phyloP scores from a whole-genome alignment of 2,797 vertebrate species.

The Sus cebifrons region DNA sequence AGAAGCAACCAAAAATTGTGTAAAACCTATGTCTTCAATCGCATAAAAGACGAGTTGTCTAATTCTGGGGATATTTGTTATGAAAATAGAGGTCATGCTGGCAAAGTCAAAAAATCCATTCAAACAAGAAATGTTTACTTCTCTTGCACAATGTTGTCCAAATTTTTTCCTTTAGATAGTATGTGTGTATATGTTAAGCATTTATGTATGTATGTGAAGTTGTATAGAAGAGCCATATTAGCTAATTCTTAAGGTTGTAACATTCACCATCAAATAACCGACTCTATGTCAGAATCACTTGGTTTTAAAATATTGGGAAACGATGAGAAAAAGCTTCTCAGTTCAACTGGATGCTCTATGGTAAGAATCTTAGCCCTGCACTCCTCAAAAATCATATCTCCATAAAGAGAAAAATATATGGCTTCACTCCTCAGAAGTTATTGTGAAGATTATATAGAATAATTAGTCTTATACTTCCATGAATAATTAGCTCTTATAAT shows the following conservation, averaged over 20 bases:
- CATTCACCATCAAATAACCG: neutral
- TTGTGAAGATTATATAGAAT: neutral
- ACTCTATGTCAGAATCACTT: neutral
- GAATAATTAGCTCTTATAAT: neutral
- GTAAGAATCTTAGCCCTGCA: neutral
- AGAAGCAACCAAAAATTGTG: slow-evolving; percentile 31
- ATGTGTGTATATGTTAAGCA: neutral
- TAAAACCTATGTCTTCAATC: slow-evolving; percentile 76
- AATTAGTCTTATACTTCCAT: slow-evolving; percentile 31
- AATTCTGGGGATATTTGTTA: slow-evolving; percentile 53
- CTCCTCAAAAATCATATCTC: neutral
- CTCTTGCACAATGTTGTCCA: neutral
- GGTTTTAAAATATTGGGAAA: neutral
- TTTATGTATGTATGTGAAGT: neutral
- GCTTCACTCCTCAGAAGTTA: slow-evolving; percentile 19
- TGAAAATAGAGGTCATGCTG: neutral
- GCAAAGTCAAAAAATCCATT: neutral
- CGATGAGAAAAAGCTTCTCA: neutral
- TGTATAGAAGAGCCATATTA: neutral
- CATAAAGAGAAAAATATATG: neutral
- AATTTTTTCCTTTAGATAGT: neutral
- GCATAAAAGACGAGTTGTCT: slow-evolving; percentile 79
- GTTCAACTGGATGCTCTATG: neutral
- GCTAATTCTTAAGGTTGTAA: neutral
- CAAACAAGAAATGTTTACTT: slow-evolving; percentile 47